These are phyloP conservation scores for Phaetusa simplex DNA, from an alignment of 2,113 vertebrate genomes.

Conservation along the genomic window DNA sequence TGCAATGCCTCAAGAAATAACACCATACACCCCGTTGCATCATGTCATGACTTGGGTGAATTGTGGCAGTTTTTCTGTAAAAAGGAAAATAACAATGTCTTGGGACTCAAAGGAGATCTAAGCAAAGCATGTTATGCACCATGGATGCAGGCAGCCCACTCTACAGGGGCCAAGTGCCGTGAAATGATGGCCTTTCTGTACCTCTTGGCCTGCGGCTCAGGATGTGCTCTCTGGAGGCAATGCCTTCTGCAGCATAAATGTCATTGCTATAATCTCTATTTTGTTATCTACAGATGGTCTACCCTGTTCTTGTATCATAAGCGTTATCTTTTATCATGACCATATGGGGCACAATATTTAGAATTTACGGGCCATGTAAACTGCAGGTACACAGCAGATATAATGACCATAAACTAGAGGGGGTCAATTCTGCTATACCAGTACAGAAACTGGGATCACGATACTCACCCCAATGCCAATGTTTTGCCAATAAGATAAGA, in stretches of 20 bases:
- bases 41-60: neutral
- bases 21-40: neutral
- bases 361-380: neutral
- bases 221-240: neutral
- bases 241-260: neutral
- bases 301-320: neutral
- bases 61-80: neutral
- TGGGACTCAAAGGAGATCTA: neutral
- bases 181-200: neutral
- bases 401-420: neutral
- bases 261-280: accelerated
- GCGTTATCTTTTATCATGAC: neutral
- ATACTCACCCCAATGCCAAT: neutral
- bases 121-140: neutral
- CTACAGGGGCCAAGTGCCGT: neutral
- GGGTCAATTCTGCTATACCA: neutral
- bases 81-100: neutral
- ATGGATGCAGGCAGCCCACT: neutral
- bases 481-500: neutral
- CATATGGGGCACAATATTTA: neutral
- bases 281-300: neutral
- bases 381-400: neutral
- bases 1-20: neutral
- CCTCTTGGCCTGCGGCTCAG: neutral
- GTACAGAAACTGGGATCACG: neutral